phyloP scores from a whole-genome alignment of 2,888 invertebrate genomes.

The Synanthedon formicaeformis region DNA sequence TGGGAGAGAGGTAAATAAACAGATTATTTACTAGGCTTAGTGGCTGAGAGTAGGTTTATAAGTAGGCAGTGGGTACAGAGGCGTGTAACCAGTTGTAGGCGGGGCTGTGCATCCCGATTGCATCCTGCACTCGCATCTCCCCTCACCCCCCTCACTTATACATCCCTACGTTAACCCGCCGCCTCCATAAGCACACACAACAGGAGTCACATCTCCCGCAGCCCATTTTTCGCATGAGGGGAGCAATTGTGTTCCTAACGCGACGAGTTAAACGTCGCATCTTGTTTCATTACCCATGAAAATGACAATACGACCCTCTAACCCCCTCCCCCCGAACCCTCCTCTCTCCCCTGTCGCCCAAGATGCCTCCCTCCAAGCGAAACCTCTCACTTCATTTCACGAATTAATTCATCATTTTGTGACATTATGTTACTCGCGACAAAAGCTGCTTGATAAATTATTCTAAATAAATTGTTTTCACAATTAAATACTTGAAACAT shows the following conservation, averaged over 20 bases:
- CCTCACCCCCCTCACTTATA: no score
- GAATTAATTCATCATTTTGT: slow-evolving; percentile 42
- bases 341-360: no score
- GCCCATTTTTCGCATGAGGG: background rate
- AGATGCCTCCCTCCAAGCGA: slow-evolving; percentile 5
- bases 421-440: background rate
- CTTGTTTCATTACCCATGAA: slow-evolving; percentile 32
- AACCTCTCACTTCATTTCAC: slow-evolving; percentile 37
- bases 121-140: no score
- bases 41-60: background rate
- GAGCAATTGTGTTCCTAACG: background rate
- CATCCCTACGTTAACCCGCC: no score
- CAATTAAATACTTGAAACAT: background rate
- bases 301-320: slow-evolving; percentile 14
- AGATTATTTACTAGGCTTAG: no score
- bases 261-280: background rate
- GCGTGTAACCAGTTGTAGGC: no score
- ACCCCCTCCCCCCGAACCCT: background rate
- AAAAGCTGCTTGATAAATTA: background rate
- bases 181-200: no score
- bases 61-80: no score
- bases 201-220: no score
- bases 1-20: no score
- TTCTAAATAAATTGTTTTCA: background rate
- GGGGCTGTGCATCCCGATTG: no score